Evolutionary conservation across 1,140 invertebrate species (phyloP).

Genomic region (Macrostomum lignano): DNA sequence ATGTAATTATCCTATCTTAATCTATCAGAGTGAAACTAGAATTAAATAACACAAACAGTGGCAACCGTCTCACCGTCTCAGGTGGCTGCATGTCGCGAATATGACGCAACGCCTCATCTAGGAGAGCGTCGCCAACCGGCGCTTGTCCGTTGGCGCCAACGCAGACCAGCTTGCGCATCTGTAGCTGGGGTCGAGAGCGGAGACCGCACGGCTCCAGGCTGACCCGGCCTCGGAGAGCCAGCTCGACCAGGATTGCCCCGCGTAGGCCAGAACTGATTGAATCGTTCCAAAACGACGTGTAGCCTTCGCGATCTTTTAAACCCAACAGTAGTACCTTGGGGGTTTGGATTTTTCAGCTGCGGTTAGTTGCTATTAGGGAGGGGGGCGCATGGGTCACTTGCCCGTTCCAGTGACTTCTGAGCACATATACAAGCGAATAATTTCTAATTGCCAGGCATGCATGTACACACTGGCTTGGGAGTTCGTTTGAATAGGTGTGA

Average conservation of each 20-base stretch:
- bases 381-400: too few species aligned
- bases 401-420: too few species aligned
- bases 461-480: too few species aligned
- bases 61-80: too few species aligned
- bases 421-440: too few species aligned
- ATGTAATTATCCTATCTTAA: conserved; percentile 77
- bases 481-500: too few species aligned
- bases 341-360: too few species aligned
- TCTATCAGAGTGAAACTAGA: too few species aligned
- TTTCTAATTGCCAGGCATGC: too few species aligned
- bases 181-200: conserved; percentile 56
- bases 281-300: conserved; percentile 87
- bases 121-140: conserved; percentile 77
- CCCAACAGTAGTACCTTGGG: conserved; percentile 74
- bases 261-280: conserved; percentile 92
- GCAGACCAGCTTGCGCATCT: conserved; percentile 35
- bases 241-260: conserved; percentile 88
- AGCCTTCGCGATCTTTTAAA: conserved; percentile 66
- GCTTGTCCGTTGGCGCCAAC: conserved; percentile 64
- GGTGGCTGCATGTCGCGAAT: conserved; percentile 47
- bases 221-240: conserved; percentile 65
- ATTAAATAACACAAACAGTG: too few species aligned
- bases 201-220: conserved; percentile 86
- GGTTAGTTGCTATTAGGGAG: too few species aligned
- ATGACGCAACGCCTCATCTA: conserved; percentile 93